Evolutionary conservation across 2,113 vertebrate genomes (phyloP).

Genomic region (Chrysochloris asiatica): DNA sequence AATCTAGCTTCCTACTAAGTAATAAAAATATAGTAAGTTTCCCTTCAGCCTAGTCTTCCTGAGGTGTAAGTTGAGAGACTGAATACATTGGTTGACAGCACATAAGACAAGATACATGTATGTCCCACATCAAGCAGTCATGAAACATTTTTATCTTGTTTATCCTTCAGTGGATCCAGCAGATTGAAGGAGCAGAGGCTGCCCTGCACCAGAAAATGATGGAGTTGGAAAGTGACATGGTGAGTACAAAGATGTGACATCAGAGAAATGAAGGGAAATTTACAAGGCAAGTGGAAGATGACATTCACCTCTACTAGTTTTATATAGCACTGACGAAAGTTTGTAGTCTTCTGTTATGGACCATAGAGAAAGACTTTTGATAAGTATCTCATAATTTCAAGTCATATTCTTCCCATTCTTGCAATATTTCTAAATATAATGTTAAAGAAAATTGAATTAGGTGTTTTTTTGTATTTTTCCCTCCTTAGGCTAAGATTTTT

Average conservation of each 20-base stretch:
- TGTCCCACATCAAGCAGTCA: too few relatives aligned
- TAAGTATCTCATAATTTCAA: neutral
- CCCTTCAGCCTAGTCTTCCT: neutral
- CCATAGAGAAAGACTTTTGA: neutral
- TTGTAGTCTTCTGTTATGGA: neutral
- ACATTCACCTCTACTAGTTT: neutral
- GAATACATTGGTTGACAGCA: neutral
- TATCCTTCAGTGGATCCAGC: slow-evolving; percentile 95
- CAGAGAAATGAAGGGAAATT: neutral
- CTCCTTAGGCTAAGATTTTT: neutral
- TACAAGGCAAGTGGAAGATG: neutral
- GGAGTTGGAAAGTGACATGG: slow-evolving; percentile 98
- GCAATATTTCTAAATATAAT: slow-evolving; percentile 5
- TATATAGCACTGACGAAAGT: neutral
- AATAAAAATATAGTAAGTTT: neutral
- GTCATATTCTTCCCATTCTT: neutral
- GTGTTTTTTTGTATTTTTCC: neutral
- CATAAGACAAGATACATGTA: accelerated
- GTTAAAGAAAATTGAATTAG: neutral
- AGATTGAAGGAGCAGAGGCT: slow-evolving; percentile 98
- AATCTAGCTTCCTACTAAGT: neutral
- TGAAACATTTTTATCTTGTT: slow-evolving; percentile 61
- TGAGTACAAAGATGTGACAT: slow-evolving; percentile 73
- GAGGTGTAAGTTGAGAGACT: neutral
- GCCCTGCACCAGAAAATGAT: slow-evolving; percentile 99